Percentiles rank a stretch among this genome's conserved stretches.
phyloP scores from a whole-genome alignment of 2,113 vertebrate genomes.

The Gymnobelideus leadbeateri region DNA sequence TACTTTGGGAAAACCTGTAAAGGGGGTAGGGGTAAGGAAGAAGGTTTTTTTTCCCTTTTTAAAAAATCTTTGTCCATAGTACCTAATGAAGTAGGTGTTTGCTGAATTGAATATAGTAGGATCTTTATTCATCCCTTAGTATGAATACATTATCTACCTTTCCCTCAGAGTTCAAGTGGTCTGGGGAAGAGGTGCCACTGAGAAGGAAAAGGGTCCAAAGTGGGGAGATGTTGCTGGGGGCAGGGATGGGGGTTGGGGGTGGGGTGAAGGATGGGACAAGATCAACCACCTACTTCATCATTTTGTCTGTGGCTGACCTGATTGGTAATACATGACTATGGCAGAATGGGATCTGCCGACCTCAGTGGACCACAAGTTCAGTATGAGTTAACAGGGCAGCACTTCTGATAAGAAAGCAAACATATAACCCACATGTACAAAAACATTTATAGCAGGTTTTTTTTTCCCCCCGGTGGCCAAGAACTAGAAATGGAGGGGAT shows the following conservation, averaged over 20 bases:
- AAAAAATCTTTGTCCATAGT: not conserved
- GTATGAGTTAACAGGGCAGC: not conserved
- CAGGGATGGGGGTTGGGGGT: no score
- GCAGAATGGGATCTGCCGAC: slow-evolving; percentile 21
- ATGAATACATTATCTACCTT: not conserved
- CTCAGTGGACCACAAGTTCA: not conserved
- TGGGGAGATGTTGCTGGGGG: not conserved
- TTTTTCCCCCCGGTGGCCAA: no score
- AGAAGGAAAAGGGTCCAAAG: slow-evolving; percentile 45
- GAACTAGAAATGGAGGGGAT: no score
- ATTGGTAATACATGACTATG: not conserved
- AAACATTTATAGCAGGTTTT: no score
- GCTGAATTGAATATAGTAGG: not conserved
- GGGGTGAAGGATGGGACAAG: slow-evolving; percentile 3
- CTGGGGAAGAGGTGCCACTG: slow-evolving; percentile 28
- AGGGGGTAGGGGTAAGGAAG: not conserved
- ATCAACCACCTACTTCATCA: not conserved
- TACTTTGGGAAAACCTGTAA: not conserved
- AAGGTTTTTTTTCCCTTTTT: not conserved
- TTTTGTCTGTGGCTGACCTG: not conserved
- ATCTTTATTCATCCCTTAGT: not conserved
- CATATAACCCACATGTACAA: not conserved
- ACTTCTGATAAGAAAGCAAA: not conserved
- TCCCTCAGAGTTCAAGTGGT: slow-evolving; percentile 5
- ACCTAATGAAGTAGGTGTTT: not conserved